Conservation (phyloP, 1,140 invertebrate species). For the Schlechtendalia chinensis region DNA sequence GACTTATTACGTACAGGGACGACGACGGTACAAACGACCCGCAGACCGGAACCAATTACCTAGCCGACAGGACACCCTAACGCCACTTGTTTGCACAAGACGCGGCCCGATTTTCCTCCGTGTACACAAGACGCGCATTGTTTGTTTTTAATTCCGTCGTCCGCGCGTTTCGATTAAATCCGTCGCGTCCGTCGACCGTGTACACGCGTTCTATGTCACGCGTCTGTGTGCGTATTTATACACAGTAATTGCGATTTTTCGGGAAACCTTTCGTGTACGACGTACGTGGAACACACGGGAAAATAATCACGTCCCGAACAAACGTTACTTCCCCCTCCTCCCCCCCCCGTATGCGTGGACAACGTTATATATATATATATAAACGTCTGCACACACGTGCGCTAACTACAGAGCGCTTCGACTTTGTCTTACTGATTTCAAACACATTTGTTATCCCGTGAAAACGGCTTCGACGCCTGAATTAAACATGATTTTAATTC, state of each 20-base stretch:
- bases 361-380: too few relatives aligned
- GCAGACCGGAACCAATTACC: slow-evolving; percentile 20
- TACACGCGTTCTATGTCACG: neutral
- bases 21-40: neutral
- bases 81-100: slow-evolving; percentile 33
- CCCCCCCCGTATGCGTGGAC: too few relatives aligned
- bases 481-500: too few relatives aligned
- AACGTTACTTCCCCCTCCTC: neutral
- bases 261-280: neutral
- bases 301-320: slow-evolving; percentile 27
- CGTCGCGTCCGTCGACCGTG: slow-evolving; percentile 3
- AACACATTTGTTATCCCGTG: too few relatives aligned
- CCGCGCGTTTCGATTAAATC: slow-evolving; percentile 36
- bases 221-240: too few relatives aligned
- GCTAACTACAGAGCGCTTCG: too few relatives aligned
- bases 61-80: slow-evolving; percentile 5
- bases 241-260: slow-evolving; percentile 32
- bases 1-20: neutral
- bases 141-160: slow-evolving; percentile 36
- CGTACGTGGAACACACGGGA: neutral
- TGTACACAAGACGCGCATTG: slow-evolving; percentile 12
- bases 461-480: too few relatives aligned
- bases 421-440: too few relatives aligned
- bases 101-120: slow-evolving; percentile 2
- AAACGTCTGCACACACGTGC: too few relatives aligned